A percentile compares a stretch with the other conserved stretches of the same genome.
Conservation (phyloP, 2,797 vertebrate species). For the Heliangelus exortis region DNA sequence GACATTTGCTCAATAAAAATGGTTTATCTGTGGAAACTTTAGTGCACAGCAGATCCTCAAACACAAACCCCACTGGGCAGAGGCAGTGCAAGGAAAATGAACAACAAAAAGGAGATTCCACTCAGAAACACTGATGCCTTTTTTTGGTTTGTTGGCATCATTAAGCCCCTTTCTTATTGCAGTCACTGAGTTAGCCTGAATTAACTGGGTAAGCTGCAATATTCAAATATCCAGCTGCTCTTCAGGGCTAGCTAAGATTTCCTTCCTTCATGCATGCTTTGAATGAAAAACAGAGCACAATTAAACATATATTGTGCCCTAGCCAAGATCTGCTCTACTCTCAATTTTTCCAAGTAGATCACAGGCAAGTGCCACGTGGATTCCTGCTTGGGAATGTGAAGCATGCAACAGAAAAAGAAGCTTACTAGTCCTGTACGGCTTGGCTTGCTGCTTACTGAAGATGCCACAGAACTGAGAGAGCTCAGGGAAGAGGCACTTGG, state of each 20-base stretch:
- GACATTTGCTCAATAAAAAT: not conserved
- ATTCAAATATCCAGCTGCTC: not conserved
- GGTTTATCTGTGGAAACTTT: not conserved
- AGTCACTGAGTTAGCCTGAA: conserved; percentile 17
- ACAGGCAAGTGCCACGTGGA: not conserved
- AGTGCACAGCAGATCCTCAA: not conserved
- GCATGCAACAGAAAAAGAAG: conserved; percentile 48
- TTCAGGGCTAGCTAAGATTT: conserved; percentile 55
- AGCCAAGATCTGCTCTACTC: not conserved
- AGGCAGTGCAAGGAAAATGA: not conserved
- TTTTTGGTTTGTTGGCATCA: not conserved
- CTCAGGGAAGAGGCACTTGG: conserved; percentile 96
- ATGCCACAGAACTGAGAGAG: conserved; percentile 95
- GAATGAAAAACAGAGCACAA: not conserved
- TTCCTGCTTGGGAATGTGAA: not conserved
- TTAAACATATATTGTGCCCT: not conserved
- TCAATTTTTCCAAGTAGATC: not conserved
- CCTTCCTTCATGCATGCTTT: conserved; percentile 56
- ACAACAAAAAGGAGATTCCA: not conserved
- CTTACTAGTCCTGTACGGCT: conserved; percentile 97
- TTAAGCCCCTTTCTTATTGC: conserved; percentile 49
- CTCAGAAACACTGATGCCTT: not conserved
- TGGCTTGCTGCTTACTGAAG: conserved; percentile 96
- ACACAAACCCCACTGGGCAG: not conserved
- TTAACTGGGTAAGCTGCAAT: conserved; percentile 2